phyloP scores from a whole-genome alignment of 2,113 vertebrate species.

The Trogon surrucura region DNA sequence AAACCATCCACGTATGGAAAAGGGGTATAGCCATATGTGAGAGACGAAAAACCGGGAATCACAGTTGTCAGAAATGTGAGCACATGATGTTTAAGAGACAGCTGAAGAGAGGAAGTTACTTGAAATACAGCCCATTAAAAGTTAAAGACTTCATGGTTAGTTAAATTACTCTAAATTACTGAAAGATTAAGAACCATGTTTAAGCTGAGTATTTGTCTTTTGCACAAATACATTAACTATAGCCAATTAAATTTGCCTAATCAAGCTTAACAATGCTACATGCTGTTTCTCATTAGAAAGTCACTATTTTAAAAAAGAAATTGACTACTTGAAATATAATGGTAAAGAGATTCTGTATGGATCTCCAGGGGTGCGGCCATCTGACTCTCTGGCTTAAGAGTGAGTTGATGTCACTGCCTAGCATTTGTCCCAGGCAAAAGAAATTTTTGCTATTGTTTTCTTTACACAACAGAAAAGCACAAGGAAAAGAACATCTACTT shows the following conservation, averaged over 20 bases:
- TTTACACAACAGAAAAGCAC: neutral
- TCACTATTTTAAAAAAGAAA: conserved; percentile 57
- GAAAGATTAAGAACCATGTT: conserved; percentile 69
- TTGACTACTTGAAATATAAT: conserved; percentile 35
- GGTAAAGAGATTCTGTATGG: conserved; percentile 29
- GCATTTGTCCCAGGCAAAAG: conserved; percentile 33
- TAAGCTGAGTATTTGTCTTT: conserved; percentile 70
- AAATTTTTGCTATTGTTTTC: neutral
- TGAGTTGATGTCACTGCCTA: conserved; percentile 43
- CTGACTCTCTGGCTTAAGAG: conserved; percentile 62
- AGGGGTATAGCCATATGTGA: neutral
- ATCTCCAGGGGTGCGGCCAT: conserved; percentile 67
- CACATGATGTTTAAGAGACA: neutral
- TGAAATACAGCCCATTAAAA: conserved; percentile 47
- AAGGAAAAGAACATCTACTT: conserved; percentile 1
- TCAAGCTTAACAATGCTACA: conserved; percentile 76
- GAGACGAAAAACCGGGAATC: neutral
- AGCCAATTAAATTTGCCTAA: conserved; percentile 79
- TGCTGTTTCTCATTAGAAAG: conserved; percentile 75
- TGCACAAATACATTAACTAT: conserved; percentile 70
- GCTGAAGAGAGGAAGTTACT: neutral
- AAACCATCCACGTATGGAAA: neutral
- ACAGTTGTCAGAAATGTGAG: neutral
- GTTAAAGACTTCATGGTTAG: conserved; percentile 70
- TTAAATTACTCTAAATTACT: conserved; percentile 70